Percentiles rank a stretch among this genome's conserved stretches.
These are phyloP conservation scores for Idaea biselata DNA, from an alignment of 2,888 invertebrate species.

Conservation along the genomic window DNA sequence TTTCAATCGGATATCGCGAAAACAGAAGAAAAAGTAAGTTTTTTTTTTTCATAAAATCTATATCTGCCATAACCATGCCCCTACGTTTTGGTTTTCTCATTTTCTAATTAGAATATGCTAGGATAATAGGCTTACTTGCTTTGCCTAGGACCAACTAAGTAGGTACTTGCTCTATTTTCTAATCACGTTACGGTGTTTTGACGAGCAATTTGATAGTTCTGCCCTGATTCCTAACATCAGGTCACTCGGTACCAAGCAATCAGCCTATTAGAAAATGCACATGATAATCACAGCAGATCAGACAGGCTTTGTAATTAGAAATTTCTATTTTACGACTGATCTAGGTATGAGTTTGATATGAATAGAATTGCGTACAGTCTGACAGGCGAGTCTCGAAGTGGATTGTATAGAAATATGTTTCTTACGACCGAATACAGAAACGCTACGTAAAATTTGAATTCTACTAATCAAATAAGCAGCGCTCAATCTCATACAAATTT, in stretches of 20 bases:
- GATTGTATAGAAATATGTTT: neutral
- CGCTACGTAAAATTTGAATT: too few relatives aligned
- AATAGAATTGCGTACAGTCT: constrained; percentile 10
- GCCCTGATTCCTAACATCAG: constrained; percentile 36
- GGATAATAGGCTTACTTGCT: too few relatives aligned
- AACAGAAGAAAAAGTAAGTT: too few relatives aligned
- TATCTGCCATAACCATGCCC: too few relatives aligned
- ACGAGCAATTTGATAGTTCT: constrained; percentile 26
- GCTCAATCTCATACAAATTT: too few relatives aligned
- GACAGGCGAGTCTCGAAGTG: neutral
- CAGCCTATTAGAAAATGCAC: constrained; percentile 39
- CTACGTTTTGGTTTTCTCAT: too few relatives aligned
- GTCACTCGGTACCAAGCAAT: neutral
- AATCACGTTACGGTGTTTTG: constrained; percentile 10
- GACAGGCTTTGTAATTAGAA: constrained; percentile 18
- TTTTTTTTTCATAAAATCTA: too few relatives aligned
- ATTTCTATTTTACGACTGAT: constrained; percentile 23
- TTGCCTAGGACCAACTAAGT: too few relatives aligned
- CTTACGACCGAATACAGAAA: too few relatives aligned
- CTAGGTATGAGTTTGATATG: neutral
- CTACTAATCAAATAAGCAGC: too few relatives aligned
- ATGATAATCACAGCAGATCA: constrained; percentile 29
- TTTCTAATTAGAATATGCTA: too few relatives aligned
- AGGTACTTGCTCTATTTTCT: constrained; percentile 9
- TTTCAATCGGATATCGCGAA: too few relatives aligned